Conservation (phyloP, 2,113 vertebrate genomes). For the Erythrolamprus reginae region DNA sequence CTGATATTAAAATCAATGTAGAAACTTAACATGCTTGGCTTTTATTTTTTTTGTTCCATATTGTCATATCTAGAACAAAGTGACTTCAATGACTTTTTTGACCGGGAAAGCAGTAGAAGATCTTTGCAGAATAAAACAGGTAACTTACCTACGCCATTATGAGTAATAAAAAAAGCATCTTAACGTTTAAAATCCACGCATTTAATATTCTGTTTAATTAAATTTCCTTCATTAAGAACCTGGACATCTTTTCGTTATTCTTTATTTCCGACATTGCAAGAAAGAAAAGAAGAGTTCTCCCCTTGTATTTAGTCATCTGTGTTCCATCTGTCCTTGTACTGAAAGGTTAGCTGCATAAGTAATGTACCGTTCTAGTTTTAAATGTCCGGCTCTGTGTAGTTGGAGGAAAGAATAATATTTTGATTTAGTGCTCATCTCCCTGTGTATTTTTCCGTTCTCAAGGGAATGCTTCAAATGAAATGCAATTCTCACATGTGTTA, state of each 20-base stretch:
- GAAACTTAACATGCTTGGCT: not conserved
- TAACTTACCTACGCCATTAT: conserved; percentile 59
- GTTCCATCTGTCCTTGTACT: not conserved
- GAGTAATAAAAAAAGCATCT: not conserved
- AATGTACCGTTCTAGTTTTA: not conserved
- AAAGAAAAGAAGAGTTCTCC: not conserved
- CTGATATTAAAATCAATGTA: not conserved
- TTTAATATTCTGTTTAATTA: conserved; percentile 2
- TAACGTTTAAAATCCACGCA: not conserved
- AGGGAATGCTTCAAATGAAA: not conserved
- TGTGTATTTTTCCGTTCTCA: not conserved
- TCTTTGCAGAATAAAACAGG: conserved; percentile 98
- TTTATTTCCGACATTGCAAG: not conserved
- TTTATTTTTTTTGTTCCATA: conserved; percentile 19
- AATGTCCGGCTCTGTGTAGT: not conserved
- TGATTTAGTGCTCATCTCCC: not conserved
- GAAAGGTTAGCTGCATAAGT: not conserved
- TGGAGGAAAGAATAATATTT: not conserved
- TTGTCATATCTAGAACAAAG: conserved; percentile 86
- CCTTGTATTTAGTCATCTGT: not conserved
- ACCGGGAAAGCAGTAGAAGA: conserved; percentile 95
- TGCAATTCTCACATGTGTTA: not conserved
- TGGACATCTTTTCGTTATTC: not conserved
- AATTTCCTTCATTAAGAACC: rapidly evolving
- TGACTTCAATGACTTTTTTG: conserved; percentile 94